phyloP scores from a whole-genome alignment of 1,140 invertebrate genomes.

The Heterodera carotae region DNA sequence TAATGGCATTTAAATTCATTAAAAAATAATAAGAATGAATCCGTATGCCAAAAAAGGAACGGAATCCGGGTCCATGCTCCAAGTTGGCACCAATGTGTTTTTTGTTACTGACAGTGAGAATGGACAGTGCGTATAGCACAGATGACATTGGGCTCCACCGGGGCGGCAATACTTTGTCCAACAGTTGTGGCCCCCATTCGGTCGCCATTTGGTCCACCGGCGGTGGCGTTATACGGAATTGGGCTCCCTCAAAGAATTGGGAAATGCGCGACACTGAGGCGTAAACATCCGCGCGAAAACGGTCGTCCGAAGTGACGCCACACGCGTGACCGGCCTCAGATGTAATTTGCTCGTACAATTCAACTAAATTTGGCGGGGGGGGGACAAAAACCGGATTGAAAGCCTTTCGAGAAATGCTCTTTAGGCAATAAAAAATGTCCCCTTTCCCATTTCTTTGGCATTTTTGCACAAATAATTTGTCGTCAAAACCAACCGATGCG shows the following conservation, averaged over 20 bases:
- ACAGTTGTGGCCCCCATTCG: constrained; percentile 13
- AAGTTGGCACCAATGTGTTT: constrained; percentile 31
- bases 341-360: constrained; percentile 29
- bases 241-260: constrained; percentile 51
- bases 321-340: constrained; percentile 40
- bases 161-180: constrained; percentile 51
- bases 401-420: constrained; percentile 42
- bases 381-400: constrained; percentile 32
- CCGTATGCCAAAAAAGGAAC: too few relatives aligned
- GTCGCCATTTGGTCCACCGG: constrained; percentile 25
- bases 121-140: constrained; percentile 63
- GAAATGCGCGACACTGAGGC: constrained; percentile 44
- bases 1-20: too few relatives aligned
- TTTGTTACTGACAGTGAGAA: constrained; percentile 43
- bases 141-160: constrained; percentile 58
- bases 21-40: too few relatives aligned
- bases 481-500: constrained; percentile 31
- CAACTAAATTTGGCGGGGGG: constrained; percentile 7
- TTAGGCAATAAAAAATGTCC: constrained; percentile 28
- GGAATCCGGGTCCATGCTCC: constrained; percentile 56
- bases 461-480: constrained; percentile 38
- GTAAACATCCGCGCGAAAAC: constrained; percentile 30
- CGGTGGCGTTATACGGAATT: constrained; percentile 31
- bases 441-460: too few relatives aligned
- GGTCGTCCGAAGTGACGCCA: constrained; percentile 13